Evolutionary conservation across 2,888 invertebrate species (phyloP), one percentile per base, ranked within the genome.

Genomic region (Drosophila picticornis): DNA sequence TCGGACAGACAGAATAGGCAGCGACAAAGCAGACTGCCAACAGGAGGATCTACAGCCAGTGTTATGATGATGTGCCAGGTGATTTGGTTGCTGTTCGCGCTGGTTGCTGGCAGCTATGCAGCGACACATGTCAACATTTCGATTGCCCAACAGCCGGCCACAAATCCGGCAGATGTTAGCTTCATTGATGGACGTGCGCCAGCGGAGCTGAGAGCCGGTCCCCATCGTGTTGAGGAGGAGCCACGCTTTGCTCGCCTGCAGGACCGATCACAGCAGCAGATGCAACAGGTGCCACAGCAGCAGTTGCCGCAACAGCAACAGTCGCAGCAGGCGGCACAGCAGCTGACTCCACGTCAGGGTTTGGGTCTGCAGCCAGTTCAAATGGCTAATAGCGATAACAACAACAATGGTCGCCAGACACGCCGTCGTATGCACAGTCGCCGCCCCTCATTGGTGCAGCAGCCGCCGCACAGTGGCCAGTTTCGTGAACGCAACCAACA

Each of bases 131-230:
- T 92, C 22, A 91, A 92, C 65, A 86, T 92, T 40, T 88, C 92
- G 32, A 91, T 93, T 60, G 88, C 85, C 60, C 87, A 91, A 57
- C 84, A 90, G 27, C 80, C 87, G 51, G 77, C 83, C 38, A 83
- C 83, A 40, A 94, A 93, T 92, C 94, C 95, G 9, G 95, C 94
- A 6, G 94, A 94, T 75, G 94, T 95, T 13, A 94, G 94, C 27
- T 94, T 94, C 83, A 88, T 94, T 27, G 89, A 92, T 58, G 92
- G 91, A n/a, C 90, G 62, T 34, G 91, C 92, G 13, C 90, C 93
- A 0, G 89, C 87, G 3, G 93, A 93, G 22, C 80, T 91, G 46
- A 78, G 76, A 34, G 90, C 91, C 6, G 91, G 91, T 27, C 91
- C 91, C 13, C 52, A 79, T 50, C 73, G 80, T 36, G 55, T 31